Percentiles rank a stretch among this genome's conserved stretches.
Conservation (phyloP, 2,797 vertebrate genomes). For the Spizella passerina region DNA sequence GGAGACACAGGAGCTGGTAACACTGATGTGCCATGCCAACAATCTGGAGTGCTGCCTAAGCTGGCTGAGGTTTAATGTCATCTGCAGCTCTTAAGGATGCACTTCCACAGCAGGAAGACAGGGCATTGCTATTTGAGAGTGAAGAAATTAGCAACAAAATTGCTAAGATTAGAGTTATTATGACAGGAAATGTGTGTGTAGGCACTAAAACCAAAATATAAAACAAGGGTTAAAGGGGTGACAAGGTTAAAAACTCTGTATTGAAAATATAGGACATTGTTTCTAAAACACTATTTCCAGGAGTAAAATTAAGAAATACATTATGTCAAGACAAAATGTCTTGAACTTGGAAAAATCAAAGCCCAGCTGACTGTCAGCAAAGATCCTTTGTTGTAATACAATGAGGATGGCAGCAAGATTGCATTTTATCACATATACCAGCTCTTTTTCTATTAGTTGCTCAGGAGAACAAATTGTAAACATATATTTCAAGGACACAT, state of each 20-base stretch:
- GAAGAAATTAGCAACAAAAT: not conserved
- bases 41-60: not conserved
- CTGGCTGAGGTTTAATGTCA: not conserved
- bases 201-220: not conserved
- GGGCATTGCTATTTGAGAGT: not conserved
- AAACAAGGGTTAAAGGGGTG: not conserved
- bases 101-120: not conserved
- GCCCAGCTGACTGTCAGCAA: not conserved
- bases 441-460: not conserved
- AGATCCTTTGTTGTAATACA: not conserved
- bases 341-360: not conserved
- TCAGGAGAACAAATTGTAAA: not conserved
- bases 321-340: not conserved
- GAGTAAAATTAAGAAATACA: not conserved
- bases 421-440: not conserved
- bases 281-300: not conserved
- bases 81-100: not conserved
- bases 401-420: not conserved
- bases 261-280: not conserved
- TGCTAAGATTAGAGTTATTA: not conserved
- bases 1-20: not conserved
- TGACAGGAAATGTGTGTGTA: not conserved
- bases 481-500: not conserved
- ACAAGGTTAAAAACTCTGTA: not conserved
- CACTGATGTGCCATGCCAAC: not conserved